Percentiles rank a stretch among this genome's conserved stretches.
phyloP scores from a whole-genome alignment of 1,140 invertebrate species.

The Platorchestia sp. region DNA sequence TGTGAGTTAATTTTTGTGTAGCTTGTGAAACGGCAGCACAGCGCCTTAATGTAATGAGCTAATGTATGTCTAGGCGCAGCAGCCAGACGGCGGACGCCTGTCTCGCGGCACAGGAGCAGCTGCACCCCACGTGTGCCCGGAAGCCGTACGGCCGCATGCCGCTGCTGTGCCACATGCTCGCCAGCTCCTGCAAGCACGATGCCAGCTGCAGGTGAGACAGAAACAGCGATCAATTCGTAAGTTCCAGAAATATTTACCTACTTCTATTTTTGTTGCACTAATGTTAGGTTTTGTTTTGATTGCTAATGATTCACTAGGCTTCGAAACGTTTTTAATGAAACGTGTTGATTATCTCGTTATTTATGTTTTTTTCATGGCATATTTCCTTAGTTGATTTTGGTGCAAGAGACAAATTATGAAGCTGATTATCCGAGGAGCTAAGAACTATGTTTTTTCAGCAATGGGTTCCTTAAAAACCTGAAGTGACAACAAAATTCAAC shows the following conservation, averaged over 20 bases:
- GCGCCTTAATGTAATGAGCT: no score
- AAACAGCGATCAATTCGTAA: background rate
- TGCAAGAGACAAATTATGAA: no score
- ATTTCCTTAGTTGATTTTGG: no score
- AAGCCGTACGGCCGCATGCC: constrained; percentile 77
- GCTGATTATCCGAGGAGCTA: no score
- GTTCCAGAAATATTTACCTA: background rate
- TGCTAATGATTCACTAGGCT: no score
- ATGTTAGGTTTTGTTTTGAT: background rate
- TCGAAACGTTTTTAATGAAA: no score
- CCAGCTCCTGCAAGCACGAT: constrained; percentile 82
- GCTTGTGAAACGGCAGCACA: background rate
- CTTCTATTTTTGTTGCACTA: background rate
- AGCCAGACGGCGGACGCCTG: constrained; percentile 86
- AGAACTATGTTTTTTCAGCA: no score
- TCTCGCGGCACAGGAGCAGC: constrained; percentile 86
- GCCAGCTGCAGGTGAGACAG: constrained; percentile 72
- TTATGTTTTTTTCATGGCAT: no score
- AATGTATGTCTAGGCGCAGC: constrained; percentile 77
- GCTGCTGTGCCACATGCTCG: constrained; percentile 80
- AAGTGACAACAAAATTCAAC: no score
- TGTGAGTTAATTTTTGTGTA: background rate
- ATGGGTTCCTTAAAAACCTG: no score
- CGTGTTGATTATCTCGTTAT: no score
- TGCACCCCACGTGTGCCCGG: constrained; percentile 89